phyloP scores from a whole-genome alignment of 2,888 invertebrate species.

The Hedya salicella region DNA sequence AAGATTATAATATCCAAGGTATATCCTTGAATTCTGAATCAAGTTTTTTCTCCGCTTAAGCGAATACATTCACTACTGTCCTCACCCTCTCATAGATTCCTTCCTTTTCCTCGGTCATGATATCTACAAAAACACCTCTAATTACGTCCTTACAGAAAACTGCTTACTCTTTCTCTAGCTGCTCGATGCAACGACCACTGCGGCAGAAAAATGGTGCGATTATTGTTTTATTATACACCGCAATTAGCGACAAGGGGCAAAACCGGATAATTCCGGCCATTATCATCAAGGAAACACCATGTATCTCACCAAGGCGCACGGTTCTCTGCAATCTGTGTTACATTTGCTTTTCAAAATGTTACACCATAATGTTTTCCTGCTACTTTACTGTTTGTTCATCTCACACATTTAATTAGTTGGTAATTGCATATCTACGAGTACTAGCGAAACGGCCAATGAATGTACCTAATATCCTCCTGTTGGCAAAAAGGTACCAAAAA shows the following conservation, averaged over 20 bases:
- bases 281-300: slow-evolving; percentile 39
- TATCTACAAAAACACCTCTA: slow-evolving; percentile 25
- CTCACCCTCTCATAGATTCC: neutral
- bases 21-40: too few relatives aligned
- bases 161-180: slow-evolving; percentile 1
- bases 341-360: slow-evolving; percentile 20
- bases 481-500: too few relatives aligned
- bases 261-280: slow-evolving; percentile 38
- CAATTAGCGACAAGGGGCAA: slow-evolving; percentile 59
- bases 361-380: slow-evolving; percentile 1
- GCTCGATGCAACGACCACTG: slow-evolving; percentile 16
- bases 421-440: too few relatives aligned
- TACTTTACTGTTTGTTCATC: too few relatives aligned
- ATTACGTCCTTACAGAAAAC: slow-evolving; percentile 4
- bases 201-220: slow-evolving; percentile 69
- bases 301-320: slow-evolving; percentile 11
- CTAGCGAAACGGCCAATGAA: too few relatives aligned
- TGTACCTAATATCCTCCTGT: too few relatives aligned
- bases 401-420: too few relatives aligned
- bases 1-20: too few relatives aligned
- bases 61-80: neutral
- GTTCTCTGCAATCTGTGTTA: slow-evolving; percentile 5
- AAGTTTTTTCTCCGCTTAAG: too few relatives aligned
- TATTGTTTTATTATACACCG: slow-evolving; percentile 76
- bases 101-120: neutral